phyloP scores from a whole-genome alignment of 2,888 invertebrate species.

The Scaptomyza flava region DNA sequence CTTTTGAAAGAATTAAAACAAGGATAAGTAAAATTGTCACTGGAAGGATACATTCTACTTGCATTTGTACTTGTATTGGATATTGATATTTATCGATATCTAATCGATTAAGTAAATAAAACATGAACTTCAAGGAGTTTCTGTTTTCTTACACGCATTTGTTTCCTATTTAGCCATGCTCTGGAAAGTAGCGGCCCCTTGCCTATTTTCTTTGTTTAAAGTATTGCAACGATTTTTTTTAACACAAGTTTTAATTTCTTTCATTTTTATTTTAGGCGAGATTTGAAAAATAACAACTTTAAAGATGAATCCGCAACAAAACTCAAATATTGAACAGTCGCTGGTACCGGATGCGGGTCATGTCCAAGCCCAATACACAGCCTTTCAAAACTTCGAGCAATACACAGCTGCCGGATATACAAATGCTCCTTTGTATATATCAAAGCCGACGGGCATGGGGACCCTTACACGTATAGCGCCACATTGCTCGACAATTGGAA shows the following conservation, averaged over 20 bases:
- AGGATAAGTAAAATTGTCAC: not conserved
- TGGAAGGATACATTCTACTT: not conserved
- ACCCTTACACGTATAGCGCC: constrained; percentile 64
- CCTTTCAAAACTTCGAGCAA: constrained; percentile 75
- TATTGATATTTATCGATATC: not conserved
- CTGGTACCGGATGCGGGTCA: constrained; percentile 66
- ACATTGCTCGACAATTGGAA: constrained; percentile 67
- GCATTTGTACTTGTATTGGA: not conserved
- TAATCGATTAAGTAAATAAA: not conserved
- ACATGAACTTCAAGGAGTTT: too few relatives aligned
- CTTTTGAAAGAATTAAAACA: not conserved
- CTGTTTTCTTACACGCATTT: not conserved
- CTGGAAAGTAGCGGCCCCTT: not conserved
- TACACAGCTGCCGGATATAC: constrained; percentile 73
- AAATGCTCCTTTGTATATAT: constrained; percentile 77
- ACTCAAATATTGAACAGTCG: constrained; percentile 69
- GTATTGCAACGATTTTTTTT: not conserved
- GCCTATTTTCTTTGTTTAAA: not conserved
- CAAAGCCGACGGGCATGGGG: constrained; percentile 74
- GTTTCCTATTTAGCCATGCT: not conserved
- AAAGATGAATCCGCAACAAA: constrained; percentile 69
- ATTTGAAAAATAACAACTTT: constrained; percentile 20
- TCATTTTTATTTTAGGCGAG: constrained; percentile 27
- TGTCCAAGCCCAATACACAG: constrained; percentile 74
- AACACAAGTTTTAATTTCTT: constrained; percentile 4